These are phyloP conservation scores for Varecia variegata DNA, from an alignment of 2,797 vertebrate species.

Conservation along the genomic window DNA sequence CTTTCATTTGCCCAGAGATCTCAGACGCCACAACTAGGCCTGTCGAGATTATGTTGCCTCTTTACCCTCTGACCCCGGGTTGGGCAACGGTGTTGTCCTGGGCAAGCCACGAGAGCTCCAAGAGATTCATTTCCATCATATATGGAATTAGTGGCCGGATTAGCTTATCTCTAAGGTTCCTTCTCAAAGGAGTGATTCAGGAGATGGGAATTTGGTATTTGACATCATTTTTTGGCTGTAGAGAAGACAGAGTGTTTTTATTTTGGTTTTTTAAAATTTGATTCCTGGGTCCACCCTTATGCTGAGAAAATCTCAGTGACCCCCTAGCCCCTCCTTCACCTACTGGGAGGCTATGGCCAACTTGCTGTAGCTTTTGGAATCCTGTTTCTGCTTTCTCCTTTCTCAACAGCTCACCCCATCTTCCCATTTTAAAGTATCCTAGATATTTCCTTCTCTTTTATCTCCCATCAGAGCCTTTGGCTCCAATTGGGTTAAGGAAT, in stretches of 20 bases:
- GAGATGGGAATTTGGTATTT: conserved; percentile 13
- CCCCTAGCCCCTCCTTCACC: neutral
- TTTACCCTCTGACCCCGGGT: neutral
- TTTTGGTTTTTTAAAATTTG: neutral
- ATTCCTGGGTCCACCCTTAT: neutral
- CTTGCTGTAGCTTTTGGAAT: neutral
- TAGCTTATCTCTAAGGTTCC: neutral
- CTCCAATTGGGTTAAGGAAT: neutral
- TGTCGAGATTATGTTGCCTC: neutral
- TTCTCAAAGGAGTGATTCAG: conserved; percentile 6
- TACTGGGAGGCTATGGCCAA: neutral
- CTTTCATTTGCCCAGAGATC: neutral
- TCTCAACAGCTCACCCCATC: neutral
- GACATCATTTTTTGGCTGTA: neutral
- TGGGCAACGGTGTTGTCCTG: neutral
- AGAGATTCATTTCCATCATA: neutral
- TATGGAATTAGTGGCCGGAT: neutral
- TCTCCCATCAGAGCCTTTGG: neutral
- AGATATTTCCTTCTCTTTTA: neutral
- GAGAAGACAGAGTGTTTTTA: neutral
- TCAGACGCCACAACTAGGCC: neutral
- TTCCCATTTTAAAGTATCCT: neutral
- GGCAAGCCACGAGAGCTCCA: neutral
- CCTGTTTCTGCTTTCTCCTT: neutral
- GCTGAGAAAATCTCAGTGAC: neutral